Conservation (phyloP, 2,888 invertebrate species). For the Xestia rhomboidea region DNA sequence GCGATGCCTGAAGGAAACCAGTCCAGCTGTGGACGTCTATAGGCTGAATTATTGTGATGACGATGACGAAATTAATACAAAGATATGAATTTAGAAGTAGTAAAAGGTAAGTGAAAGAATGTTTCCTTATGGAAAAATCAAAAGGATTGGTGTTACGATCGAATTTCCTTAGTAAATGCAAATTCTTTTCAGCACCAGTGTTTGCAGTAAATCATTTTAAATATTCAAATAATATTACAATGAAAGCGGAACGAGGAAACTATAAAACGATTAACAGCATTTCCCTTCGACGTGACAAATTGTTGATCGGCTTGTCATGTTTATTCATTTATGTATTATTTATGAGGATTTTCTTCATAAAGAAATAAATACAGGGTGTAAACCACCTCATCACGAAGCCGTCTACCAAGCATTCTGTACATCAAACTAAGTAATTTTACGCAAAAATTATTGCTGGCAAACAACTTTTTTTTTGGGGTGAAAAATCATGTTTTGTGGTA, state of each 20-base stretch:
- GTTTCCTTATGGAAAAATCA: neutral
- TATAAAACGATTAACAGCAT: constrained; percentile 40
- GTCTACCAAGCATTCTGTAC: no score
- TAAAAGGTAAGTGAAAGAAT: neutral
- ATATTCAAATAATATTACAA: constrained; percentile 45
- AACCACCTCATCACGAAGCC: no score
- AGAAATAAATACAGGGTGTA: no score
- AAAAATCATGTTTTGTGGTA: no score
- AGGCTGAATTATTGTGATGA: neutral
- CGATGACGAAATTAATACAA: neutral
- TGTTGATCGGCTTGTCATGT: constrained; percentile 46
- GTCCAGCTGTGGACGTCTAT: neutral
- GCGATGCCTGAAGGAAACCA: neutral
- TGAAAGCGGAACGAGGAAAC: constrained; percentile 52
- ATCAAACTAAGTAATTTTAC: no score
- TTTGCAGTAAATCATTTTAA: constrained; percentile 7
- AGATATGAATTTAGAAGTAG: neutral
- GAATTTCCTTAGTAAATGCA: neutral
- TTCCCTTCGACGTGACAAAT: constrained; percentile 43
- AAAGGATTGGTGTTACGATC: neutral
- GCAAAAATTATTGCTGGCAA: no score
- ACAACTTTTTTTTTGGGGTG: no score
- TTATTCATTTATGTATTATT: constrained; percentile 44
- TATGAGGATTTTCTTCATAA: neutral
- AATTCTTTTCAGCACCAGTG: neutral